Base-by-base conservation (phyloP, 1,140 invertebrate genomes). In the Heliothis subflexa region DNA sequence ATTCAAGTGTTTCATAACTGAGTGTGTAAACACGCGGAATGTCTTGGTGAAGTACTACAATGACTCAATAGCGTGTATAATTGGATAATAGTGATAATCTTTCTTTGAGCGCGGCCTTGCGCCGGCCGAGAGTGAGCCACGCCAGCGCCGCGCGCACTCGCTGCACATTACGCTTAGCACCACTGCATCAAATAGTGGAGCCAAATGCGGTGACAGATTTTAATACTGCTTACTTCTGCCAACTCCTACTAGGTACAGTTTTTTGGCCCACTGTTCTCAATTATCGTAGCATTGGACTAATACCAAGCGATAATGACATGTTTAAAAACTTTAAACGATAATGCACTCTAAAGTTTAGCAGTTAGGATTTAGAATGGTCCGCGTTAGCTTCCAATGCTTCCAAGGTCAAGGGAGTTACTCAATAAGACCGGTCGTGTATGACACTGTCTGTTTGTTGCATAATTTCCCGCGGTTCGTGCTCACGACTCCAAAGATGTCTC, bases 71-170 rank as follows among this genome's bases (percentile, higher is more conserved):
- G 84, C 84, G 82, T 80, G 79, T 85, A 90, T 91, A 92, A 92
- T 91, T 91, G 90, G 91, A 93, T 91, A 89, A 88, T 83, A 80
- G 84, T 83, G 83, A 84, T 93, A 91, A 92, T 93, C 87, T 88
- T 78, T 79, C 73, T 79, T 78, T 80, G 72, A 49, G 47, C 21
- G 76, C 86, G 89, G 85, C 91, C 91, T 92, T 92, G 91, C 78
- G 70, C 72, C 66, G 62, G 21, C 74, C 52, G 50, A 45, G 12
- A 71, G 55, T 13, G 47, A 49, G 25, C 14, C 55, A 21, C 54
- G 55, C 50, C 13, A 11, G 54, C 40, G 40, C 70, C 21, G 52
- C 55, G 52, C 55, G 11, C n/a, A 14, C 13, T 40, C 55, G 45
- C 9, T 74, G 57, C 70, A 57, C 49, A 18, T 52, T 33, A 52